Conservation (phyloP, 2,888 invertebrate genomes). For the Volucella bombylans region DNA sequence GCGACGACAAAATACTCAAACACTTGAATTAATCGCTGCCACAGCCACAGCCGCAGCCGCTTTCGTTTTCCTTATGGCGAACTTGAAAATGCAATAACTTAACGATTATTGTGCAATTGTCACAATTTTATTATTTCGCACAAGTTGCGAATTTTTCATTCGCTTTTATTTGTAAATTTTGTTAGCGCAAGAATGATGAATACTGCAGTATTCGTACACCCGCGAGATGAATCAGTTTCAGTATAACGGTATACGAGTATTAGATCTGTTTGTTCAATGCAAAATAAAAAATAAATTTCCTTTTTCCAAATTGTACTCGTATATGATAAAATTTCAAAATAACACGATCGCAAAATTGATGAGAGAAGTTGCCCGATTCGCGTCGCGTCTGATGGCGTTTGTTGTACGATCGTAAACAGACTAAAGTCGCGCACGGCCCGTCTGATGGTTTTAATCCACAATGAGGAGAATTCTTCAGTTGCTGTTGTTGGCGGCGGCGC, state of each 20-base stretch:
- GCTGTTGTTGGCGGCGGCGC: constrained; percentile 21
- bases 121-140: constrained; percentile 31
- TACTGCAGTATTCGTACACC: not conserved
- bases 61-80: constrained; percentile 66
- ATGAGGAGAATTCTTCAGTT: constrained; percentile 51
- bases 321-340: not conserved
- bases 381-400: constrained; percentile 40
- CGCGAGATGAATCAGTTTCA: not conserved
- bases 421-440: constrained; percentile 54
- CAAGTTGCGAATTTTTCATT: constrained; percentile 1
- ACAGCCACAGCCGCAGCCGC: constrained; percentile 26
- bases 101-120: constrained; percentile 62
- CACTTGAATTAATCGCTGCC: constrained; percentile 46
- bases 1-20: constrained; percentile 20
- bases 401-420: constrained; percentile 55
- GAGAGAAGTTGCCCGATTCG: constrained; percentile 7
- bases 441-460: constrained; percentile 63
- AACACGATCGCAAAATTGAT: constrained; percentile 10
- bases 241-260: too few species aligned
- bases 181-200: not conserved
- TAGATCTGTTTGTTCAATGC: too few species aligned
- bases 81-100: constrained; percentile 62
- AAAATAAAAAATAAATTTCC: not conserved
- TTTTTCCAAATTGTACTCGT: not conserved
- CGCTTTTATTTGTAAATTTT: not conserved